These are phyloP conservation scores for Pimpla rufipes DNA, from an alignment of 2,888 invertebrate species.

Conservation along the genomic window DNA sequence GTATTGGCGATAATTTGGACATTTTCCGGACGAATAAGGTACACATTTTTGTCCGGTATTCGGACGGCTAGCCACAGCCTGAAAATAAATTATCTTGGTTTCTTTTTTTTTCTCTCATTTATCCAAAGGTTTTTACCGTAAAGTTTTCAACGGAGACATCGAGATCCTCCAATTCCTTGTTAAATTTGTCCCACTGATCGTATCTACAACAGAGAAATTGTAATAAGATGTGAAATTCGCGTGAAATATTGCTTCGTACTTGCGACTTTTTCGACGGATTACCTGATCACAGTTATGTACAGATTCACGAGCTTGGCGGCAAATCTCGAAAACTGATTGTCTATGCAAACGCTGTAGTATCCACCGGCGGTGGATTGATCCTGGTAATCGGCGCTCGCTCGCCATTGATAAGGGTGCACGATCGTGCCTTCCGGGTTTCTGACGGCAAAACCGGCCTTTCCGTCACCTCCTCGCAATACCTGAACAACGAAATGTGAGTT, in stretches of 20 bases:
- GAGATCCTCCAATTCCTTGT: slow-evolving; percentile 94
- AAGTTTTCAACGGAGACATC: slow-evolving; percentile 96
- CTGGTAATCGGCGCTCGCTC: slow-evolving; percentile 95
- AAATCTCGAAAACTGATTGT: slow-evolving; percentile 97
- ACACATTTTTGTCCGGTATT: too few relatives aligned
- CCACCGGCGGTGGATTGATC: slow-evolving; percentile 93
- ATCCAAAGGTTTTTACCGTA: slow-evolving; percentile 88
- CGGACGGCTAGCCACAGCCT: too few relatives aligned
- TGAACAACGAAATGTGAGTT: slow-evolving; percentile 79
- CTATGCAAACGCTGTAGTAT: slow-evolving; percentile 96
- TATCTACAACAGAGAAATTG: slow-evolving; percentile 86
- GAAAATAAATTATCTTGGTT: too few relatives aligned
- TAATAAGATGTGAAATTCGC: slow-evolving; percentile 25
- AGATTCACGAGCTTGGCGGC: slow-evolving; percentile 95
- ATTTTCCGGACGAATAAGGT: too few relatives aligned
- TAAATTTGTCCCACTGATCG: slow-evolving; percentile 97
- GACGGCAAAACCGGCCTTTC: slow-evolving; percentile 97
- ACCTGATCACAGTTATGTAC: slow-evolving; percentile 94
- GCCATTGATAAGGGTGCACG: slow-evolving; percentile 96
- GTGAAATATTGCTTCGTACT: neutral
- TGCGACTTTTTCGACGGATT: slow-evolving; percentile 57
- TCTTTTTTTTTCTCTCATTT: too few relatives aligned
- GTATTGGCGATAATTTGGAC: too few relatives aligned
- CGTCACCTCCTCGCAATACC: slow-evolving; percentile 97
- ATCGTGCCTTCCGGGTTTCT: slow-evolving; percentile 94